phyloP scores from a whole-genome alignment of 2,113 vertebrate species.

The Embiotoca jacksoni region DNA sequence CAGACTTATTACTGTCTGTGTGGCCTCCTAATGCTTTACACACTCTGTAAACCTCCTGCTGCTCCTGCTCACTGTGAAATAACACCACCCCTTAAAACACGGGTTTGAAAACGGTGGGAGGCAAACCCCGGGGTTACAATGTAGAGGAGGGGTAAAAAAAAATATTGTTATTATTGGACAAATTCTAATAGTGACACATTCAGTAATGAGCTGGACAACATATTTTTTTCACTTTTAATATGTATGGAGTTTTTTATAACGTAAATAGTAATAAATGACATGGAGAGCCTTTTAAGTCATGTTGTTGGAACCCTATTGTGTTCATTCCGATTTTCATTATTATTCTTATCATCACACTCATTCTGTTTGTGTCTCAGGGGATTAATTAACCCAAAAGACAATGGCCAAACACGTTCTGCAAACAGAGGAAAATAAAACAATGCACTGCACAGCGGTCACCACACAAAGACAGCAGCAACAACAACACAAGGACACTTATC shows the following conservation, averaged over 20 bases:
- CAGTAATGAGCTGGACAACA: slow-evolving; percentile 2
- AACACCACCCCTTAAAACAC: slow-evolving; percentile 45
- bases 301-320: no score
- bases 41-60: slow-evolving; percentile 63
- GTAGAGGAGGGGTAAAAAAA: background rate
- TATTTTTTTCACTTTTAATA: slow-evolving; percentile 20
- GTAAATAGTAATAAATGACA: slow-evolving; percentile 15
- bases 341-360: slow-evolving; percentile 1
- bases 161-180: background rate
- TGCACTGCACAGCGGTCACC: slow-evolving; percentile 49
- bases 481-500: slow-evolving; percentile 45
- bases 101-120: slow-evolving; percentile 47
- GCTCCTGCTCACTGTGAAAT: slow-evolving; percentile 45
- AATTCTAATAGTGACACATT: slow-evolving; percentile 14
- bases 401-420: slow-evolving; percentile 28
- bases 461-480: slow-evolving; percentile 26
- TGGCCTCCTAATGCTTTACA: slow-evolving; percentile 71
- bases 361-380: slow-evolving; percentile 25
- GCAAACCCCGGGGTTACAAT: slow-evolving; percentile 23
- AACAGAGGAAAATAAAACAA: slow-evolving; percentile 48
- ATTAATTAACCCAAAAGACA: slow-evolving; percentile 51
- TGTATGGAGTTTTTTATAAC: slow-evolving; percentile 29
- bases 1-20: slow-evolving; percentile 75
- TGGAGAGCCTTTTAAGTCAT: slow-evolving; percentile 1
- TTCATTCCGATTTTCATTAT: background rate